Conservation (phyloP, 1,140 invertebrate genomes). For the Mamestra configurata region DNA sequence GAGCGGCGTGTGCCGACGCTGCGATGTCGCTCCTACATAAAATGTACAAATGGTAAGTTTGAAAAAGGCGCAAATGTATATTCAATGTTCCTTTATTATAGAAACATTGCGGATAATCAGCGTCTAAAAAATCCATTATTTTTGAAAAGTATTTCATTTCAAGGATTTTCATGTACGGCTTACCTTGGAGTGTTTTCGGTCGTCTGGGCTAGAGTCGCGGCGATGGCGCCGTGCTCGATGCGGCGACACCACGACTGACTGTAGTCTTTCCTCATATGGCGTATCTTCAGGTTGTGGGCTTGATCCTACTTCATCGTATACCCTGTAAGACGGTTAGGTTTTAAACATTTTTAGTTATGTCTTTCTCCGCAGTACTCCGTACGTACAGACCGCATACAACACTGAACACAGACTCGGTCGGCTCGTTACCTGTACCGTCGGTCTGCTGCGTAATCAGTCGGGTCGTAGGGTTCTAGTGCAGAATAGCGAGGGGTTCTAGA, state of each 20-base stretch:
- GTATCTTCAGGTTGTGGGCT: conserved; percentile 82
- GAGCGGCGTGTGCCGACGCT: conserved; percentile 73
- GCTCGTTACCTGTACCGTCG: conserved; percentile 81
- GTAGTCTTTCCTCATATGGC: conserved; percentile 78
- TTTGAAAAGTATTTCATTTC: neutral
- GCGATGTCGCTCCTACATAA: conserved; percentile 76
- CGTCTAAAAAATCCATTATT: too few species aligned
- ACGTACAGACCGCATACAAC: too few species aligned
- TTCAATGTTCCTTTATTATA: too few species aligned
- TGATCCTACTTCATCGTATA: conserved; percentile 81
- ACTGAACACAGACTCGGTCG: neutral
- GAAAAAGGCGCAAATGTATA: too few species aligned
- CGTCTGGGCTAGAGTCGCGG: conserved; percentile 82
- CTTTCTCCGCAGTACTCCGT: too few species aligned
- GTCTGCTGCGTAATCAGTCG: conserved; percentile 83
- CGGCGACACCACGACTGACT: conserved; percentile 84
- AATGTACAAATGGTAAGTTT: neutral
- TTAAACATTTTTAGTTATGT: neutral
- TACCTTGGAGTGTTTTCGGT: conserved; percentile 83
- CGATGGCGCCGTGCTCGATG: conserved; percentile 78
- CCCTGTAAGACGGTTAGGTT: conserved; percentile 61
- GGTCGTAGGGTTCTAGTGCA: conserved; percentile 81
- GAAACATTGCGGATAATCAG: too few species aligned
- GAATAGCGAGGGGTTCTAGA: conserved; percentile 81
- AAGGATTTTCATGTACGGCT: neutral